phyloP scores from a whole-genome alignment of 2,888 invertebrate species.

The Charanyca ferruginea region DNA sequence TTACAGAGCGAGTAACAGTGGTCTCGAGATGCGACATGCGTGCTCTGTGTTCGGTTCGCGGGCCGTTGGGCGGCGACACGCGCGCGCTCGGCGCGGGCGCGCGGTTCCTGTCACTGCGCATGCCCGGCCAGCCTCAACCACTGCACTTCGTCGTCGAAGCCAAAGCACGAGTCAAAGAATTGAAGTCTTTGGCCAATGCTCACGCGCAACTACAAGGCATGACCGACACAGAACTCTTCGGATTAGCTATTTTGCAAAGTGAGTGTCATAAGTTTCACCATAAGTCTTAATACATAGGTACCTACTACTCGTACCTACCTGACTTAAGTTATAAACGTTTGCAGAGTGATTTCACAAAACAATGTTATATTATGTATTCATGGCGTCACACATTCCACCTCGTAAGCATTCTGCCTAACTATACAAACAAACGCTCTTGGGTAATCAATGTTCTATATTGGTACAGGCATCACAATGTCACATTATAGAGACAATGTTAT shows the following conservation, averaged over 20 bases:
- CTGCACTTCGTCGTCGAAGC: conserved; percentile 93
- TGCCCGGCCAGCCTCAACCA: conserved; percentile 90
- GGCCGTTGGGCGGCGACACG: conserved; percentile 95
- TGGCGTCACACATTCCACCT: conserved; percentile 73
- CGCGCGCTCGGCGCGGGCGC: conserved; percentile 92
- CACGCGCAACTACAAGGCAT: conserved; percentile 96
- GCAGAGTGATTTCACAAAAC: conserved; percentile 72
- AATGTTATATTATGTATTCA: conserved; percentile 75
- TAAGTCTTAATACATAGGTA: conserved; percentile 35
- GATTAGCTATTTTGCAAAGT: conserved; percentile 96
- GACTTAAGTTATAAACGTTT: conserved; percentile 65
- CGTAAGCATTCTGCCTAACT: conserved; percentile 71
- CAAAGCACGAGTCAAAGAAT: conserved; percentile 96
- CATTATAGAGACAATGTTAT: conserved; percentile 36
- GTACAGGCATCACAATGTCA: conserved; percentile 69
- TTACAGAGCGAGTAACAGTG: conserved; percentile 88
- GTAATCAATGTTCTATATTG: conserved; percentile 76
- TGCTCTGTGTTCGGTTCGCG: conserved; percentile 96
- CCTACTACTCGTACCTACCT: conserved; percentile 46
- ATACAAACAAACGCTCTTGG: conserved; percentile 75
- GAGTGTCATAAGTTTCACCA: conserved; percentile 71
- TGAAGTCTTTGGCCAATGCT: conserved; percentile 95
- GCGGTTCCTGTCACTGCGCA: conserved; percentile 92
- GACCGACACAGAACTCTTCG: conserved; percentile 96
- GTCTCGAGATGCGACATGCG: conserved; percentile 93